Evolutionary conservation across 2,113 vertebrate genomes (phyloP), one percentile per base, ranked within the genome.

Genomic region (Meriones unguiculatus): DNA sequence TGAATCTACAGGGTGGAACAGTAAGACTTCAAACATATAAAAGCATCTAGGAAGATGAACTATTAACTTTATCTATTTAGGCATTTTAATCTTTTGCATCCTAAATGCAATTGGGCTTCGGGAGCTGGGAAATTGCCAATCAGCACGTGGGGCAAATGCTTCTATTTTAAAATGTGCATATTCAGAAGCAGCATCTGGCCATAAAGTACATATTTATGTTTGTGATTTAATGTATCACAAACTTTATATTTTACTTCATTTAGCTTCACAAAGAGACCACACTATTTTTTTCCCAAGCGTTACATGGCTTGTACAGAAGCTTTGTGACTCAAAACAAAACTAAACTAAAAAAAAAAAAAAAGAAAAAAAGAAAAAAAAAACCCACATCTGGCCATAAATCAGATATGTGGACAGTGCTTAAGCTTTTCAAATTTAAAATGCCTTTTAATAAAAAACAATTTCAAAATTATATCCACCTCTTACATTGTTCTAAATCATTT

Each of bases 131-230:
- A 99, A 98, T 97, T 98, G 98, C 98, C 98, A 98, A 98, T 98
- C 98, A 98, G 97, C 97, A 97, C 77, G 94, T 98, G 98, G 98
- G 97, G 97, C 98, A 98, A 98, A 98, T 95, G 98, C 97, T 98
- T 98, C 98, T 95, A 97, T 98, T 98, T 98, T 98, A 95, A 98
- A 98, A 97, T 90, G 96, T 97, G 96, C 92, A 96, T 97, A 97
- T 98, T 98, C 98, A 98, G 97, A 98, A 97, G 95, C 96, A 98
- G 98, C 96, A 98, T 98, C 98, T 97, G 97, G 98, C 95, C 97
- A 97, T 98, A 98, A 99, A 98, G 98, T 95, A 98, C 97, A 96
- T 98, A 98, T 98, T 99, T 98, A 98, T 98, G 97, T 98, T 98
- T 98, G 97, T 98, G 98, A 98, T 98, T 98, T 98, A 98, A 98